phyloP scores from a whole-genome alignment of 2,888 invertebrate genomes.

The Auanema freiburgensis region DNA sequence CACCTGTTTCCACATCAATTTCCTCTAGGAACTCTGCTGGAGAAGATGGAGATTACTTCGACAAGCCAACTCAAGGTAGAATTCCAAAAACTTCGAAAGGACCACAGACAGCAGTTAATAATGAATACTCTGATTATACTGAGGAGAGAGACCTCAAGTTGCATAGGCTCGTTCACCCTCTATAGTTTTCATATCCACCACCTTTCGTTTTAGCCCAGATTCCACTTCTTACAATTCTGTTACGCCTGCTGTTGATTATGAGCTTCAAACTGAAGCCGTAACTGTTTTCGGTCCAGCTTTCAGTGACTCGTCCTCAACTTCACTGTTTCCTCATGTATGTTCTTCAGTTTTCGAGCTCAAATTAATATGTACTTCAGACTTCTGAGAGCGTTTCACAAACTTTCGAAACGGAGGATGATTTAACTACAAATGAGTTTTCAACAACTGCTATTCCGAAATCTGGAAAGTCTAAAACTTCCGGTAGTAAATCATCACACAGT shows the following conservation, averaged over 20 bases:
- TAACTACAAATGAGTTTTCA: constrained; percentile 14
- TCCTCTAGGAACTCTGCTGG: neutral
- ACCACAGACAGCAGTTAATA: constrained; percentile 8
- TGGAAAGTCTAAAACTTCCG: no score
- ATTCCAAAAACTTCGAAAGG: constrained; percentile 6
- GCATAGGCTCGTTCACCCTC: no score
- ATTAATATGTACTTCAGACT: constrained; percentile 15
- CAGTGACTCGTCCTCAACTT: neutral
- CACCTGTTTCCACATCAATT: no score
- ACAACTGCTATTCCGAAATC: no score
- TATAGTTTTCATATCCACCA: no score
- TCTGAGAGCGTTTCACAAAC: constrained; percentile 52
- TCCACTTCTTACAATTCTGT: constrained; percentile 15
- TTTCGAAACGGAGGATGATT: constrained; percentile 61
- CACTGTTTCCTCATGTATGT: neutral
- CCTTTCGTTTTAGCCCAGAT: constrained; percentile 21
- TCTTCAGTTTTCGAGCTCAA: no score
- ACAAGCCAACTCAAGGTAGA: neutral
- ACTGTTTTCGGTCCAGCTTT: constrained; percentile 35
- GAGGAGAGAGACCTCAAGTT: constrained; percentile 3
- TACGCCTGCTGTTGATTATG: constrained; percentile 16
- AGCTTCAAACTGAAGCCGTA: constrained; percentile 21
- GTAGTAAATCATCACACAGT: no score
- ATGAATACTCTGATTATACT: constrained; percentile 9
- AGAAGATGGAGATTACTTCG: neutral